A percentile compares a stretch with the other conserved stretches of the same genome.
These are phyloP conservation scores for Epirrita christyi DNA, from an alignment of 2,888 invertebrate genomes.

Conservation along the genomic window DNA sequence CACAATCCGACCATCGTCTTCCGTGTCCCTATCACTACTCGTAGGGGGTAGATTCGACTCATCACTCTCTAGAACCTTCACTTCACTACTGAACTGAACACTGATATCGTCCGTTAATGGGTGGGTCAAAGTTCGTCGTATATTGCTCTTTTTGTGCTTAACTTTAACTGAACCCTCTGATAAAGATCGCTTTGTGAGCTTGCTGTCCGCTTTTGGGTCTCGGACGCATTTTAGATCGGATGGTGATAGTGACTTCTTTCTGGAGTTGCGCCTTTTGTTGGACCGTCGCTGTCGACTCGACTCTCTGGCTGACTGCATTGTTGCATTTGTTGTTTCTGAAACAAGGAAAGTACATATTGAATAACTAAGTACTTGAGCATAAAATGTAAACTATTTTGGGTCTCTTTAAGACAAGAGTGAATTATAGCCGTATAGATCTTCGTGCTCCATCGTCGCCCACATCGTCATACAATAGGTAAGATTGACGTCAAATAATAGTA, in stretches of 20 bases:
- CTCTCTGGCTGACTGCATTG: conserved; percentile 78
- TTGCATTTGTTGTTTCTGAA: conserved; percentile 71
- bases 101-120: conserved; percentile 75
- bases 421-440: no score
- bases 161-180: conserved; percentile 80
- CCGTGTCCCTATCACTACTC: conserved; percentile 80
- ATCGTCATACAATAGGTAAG: no score
- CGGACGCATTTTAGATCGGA: conserved; percentile 73
- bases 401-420: no score
- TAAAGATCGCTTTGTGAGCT: conserved; percentile 63
- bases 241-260: conserved; percentile 81
- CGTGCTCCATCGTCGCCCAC: no score
- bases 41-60: conserved; percentile 79
- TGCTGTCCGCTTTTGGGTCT: conserved; percentile 69
- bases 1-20: conserved; percentile 70
- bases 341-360: conserved; percentile 37
- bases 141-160: conserved; percentile 79
- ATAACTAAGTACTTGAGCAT: not conserved
- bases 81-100: conserved; percentile 57
- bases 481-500: no score
- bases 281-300: conserved; percentile 75
- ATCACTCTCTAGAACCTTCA: conserved; percentile 73
- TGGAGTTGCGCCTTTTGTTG: conserved; percentile 78
- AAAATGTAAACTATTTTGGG: no score
- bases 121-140: conserved; percentile 79